Conservation (phyloP, 2,113 vertebrate species). For the Ictidomys tridecemlineatus region DNA sequence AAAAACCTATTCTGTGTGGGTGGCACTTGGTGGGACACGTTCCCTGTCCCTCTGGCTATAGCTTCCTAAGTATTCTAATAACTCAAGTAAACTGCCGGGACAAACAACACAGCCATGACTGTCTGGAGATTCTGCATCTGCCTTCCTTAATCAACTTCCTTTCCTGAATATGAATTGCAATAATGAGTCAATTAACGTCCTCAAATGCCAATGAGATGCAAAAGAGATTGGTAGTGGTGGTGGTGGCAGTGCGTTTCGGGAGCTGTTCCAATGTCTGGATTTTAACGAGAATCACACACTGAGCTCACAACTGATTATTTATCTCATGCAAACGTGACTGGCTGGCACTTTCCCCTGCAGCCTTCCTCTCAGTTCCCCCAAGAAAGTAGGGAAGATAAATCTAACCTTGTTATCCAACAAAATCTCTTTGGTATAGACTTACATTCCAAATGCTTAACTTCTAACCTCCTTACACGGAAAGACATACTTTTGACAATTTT, state of each 20-base stretch:
- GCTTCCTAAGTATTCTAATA: conserved; percentile 90
- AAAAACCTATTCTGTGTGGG: conserved; percentile 67
- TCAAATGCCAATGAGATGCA: conserved; percentile 95
- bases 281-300: conserved; percentile 88
- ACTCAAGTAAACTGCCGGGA: conserved; percentile 90
- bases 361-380: background rate
- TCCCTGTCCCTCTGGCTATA: conserved; percentile 82
- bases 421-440: background rate
- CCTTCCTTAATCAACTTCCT: conserved; percentile 93
- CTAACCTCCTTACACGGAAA: background rate
- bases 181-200: conserved; percentile 98
- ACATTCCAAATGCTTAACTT: background rate
- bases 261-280: conserved; percentile 87
- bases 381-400: conserved; percentile 48
- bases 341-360: conserved; percentile 65
- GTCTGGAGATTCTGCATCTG: conserved; percentile 94
- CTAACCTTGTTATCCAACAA: background rate
- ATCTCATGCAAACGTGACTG: conserved; percentile 75
- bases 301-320: conserved; percentile 87
- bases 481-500: background rate
- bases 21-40: conserved; percentile 32
- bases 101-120: conserved; percentile 87
- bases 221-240: conserved; percentile 85
- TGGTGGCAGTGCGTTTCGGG: conserved; percentile 81
- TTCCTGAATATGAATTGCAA: conserved; percentile 92